Conservation (phyloP, 1,140 invertebrate species). For the Hestina assimilis region DNA sequence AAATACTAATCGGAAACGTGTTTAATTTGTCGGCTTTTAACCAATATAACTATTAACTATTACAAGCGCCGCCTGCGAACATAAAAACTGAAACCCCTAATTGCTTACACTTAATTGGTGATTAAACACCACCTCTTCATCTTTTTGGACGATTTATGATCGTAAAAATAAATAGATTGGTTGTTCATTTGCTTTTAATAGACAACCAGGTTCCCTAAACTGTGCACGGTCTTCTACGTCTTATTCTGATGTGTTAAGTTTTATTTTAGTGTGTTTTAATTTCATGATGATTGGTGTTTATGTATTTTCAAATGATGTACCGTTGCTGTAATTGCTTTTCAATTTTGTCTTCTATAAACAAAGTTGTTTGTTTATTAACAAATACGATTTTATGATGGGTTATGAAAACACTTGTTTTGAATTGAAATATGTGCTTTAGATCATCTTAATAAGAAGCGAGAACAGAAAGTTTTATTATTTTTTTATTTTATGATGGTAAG, state of each 20-base stretch:
- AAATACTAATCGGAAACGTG: constrained; percentile 10
- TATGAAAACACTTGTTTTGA: not conserved
- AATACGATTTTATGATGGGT: constrained; percentile 1
- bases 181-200: constrained; percentile 24
- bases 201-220: constrained; percentile 14
- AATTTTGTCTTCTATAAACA: constrained; percentile 4
- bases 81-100: constrained; percentile 37
- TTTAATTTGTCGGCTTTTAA: constrained; percentile 25
- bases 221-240: not conserved
- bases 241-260: not conserved
- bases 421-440: not conserved
- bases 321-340: not conserved
- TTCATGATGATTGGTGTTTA: not conserved
- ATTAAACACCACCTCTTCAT: constrained; percentile 32
- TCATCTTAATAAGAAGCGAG: not conserved
- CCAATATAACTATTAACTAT: constrained; percentile 25
- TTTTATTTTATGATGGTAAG: no score
- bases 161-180: constrained; percentile 50
- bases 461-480: not conserved
- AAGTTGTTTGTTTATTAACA: not conserved
- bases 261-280: constrained; percentile 1
- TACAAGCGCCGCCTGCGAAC: constrained; percentile 39
- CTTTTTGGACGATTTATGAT: constrained; percentile 43
- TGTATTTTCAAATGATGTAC: constrained; percentile 10
- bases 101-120: constrained; percentile 33